phyloP scores from a whole-genome alignment of 2,797 vertebrate genomes.

The Anableps anableps region DNA sequence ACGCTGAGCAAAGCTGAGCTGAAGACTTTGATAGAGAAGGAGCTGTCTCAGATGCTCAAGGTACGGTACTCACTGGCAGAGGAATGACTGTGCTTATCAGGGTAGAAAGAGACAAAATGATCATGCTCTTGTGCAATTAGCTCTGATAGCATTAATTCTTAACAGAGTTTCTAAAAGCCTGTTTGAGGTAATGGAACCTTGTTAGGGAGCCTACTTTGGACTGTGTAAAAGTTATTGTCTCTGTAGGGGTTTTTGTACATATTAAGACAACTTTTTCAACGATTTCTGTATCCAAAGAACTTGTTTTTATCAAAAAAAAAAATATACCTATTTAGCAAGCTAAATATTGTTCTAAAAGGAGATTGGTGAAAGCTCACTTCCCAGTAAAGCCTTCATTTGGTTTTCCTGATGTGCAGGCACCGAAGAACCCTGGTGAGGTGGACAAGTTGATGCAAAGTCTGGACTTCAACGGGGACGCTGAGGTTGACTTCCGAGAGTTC shows the following conservation, averaged over 20 bases:
- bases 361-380: not conserved
- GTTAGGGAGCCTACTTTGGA: not conserved
- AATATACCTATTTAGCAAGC: not conserved
- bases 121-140: not conserved
- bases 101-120: not conserved
- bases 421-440: slow-evolving; percentile 59
- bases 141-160: not conserved
- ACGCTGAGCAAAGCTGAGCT: slow-evolving; percentile 76
- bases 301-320: not conserved
- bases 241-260: not conserved
- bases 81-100: not conserved
- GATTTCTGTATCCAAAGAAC: not conserved
- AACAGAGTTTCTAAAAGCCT: not conserved
- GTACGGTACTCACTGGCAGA: slow-evolving; percentile 47
- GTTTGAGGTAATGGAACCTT: not conserved
- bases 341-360: not conserved
- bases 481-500: slow-evolving; percentile 84
- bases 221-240: not conserved
- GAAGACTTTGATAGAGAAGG: slow-evolving; percentile 77
- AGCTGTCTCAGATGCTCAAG: slow-evolving; percentile 77
- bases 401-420: slow-evolving; percentile 37
- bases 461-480: slow-evolving; percentile 72
- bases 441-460: slow-evolving; percentile 75
- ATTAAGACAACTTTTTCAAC: not conserved
- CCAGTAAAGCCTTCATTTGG: not conserved